phyloP scores from a whole-genome alignment of 2,888 invertebrate species.

The Amphipoea oculea region DNA sequence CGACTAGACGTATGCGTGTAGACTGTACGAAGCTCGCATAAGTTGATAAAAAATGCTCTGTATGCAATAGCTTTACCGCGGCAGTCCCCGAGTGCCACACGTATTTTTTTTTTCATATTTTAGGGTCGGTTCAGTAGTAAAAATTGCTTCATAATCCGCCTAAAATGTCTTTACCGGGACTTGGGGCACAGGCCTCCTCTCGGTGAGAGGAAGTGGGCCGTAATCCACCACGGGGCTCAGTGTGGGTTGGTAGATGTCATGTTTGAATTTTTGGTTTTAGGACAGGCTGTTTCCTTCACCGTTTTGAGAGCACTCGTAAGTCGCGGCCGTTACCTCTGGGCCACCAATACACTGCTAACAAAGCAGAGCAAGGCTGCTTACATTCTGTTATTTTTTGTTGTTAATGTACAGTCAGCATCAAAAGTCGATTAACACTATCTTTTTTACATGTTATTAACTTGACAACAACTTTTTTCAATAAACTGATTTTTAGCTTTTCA shows the following conservation, averaged over 20 bases:
- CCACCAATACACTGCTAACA: too few relatives aligned
- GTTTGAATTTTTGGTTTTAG: neutral
- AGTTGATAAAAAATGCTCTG: too few relatives aligned
- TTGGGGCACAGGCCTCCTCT: neutral
- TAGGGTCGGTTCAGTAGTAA: neutral
- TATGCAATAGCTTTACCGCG: too few relatives aligned
- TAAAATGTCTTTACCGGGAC: neutral
- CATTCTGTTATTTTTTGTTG: neutral
- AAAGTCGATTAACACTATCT: too few relatives aligned
- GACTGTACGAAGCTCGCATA: too few relatives aligned
- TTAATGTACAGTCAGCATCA: too few relatives aligned
- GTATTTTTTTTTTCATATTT: neutral
- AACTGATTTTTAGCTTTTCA: too few relatives aligned
- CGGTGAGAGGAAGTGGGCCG: neutral
- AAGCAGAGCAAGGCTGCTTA: neutral
- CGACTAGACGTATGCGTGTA: too few relatives aligned
- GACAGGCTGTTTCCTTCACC: neutral
- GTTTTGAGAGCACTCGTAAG: neutral
- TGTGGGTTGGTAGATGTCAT: neutral
- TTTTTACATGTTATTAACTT: too few relatives aligned
- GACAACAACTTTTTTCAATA: too few relatives aligned
- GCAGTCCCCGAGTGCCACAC: too few relatives aligned
- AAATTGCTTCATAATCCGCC: neutral
- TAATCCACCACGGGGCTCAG: neutral
- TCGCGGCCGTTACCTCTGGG: too few relatives aligned